phyloP scores from a whole-genome alignment of 2,113 vertebrate species.

The Menura novaehollandiae region DNA sequence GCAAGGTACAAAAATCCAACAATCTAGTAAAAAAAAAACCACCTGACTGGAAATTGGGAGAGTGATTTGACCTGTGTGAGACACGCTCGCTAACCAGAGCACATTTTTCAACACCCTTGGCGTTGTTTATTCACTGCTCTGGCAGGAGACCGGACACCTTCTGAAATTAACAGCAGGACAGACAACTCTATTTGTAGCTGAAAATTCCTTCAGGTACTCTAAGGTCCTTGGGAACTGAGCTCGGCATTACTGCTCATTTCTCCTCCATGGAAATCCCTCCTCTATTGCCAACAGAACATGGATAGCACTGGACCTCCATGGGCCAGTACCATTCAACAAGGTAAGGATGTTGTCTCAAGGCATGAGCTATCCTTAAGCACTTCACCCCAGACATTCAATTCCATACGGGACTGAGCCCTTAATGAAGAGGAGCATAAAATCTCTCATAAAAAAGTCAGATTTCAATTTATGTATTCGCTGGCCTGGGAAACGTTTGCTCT shows the following conservation, averaged over 20 bases:
- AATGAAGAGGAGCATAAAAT: not conserved
- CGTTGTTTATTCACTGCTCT: not conserved
- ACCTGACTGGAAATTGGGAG: not conserved
- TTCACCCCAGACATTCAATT: not conserved
- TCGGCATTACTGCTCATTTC: not conserved
- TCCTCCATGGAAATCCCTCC: not conserved
- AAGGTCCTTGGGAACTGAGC: not conserved
- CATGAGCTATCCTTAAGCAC: not conserved
- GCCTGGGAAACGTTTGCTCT: not conserved
- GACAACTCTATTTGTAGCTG: not conserved
- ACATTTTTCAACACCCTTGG: not conserved
- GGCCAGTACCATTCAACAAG: not conserved
- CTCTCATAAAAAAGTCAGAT: not conserved
- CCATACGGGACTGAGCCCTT: not conserved
- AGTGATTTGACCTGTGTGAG: not conserved
- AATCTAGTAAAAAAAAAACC: not conserved
- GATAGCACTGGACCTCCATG: not conserved
- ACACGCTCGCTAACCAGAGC: not conserved
- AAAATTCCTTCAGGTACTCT: not conserved
- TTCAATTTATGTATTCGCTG: not conserved
- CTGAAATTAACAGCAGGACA: not conserved
- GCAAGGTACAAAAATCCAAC: not conserved
- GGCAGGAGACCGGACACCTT: not conserved
- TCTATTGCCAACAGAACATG: fast-evolving
- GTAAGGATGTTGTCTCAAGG: not conserved